Percentiles rank a stretch among this genome's conserved stretches.
Evolutionary conservation across 1,140 invertebrate species (phyloP).

Genomic region (Panagrolaimus sp.): DNA sequence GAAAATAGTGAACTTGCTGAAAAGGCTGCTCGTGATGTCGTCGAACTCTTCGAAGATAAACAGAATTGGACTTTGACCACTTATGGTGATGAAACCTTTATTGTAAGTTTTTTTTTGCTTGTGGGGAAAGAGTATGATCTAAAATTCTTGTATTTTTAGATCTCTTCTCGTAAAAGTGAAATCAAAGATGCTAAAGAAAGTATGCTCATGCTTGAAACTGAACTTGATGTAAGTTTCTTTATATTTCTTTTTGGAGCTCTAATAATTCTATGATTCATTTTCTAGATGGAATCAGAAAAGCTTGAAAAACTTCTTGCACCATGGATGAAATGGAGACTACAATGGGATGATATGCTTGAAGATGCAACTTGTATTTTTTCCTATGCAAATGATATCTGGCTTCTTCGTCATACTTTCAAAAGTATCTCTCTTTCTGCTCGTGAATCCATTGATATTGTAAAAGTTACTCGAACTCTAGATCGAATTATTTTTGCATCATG

Average conservation of each 20-base stretch:
- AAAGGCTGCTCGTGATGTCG: too few relatives aligned
- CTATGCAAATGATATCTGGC: not conserved
- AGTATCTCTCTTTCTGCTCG: constrained; percentile 14
- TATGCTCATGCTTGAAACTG: constrained; percentile 16
- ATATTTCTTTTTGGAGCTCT: not conserved
- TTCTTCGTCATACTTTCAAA: constrained; percentile 19
- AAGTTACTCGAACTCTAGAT: not conserved
- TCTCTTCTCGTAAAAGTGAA: constrained; percentile 14
- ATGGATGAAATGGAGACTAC: constrained; percentile 17
- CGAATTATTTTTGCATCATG: constrained; percentile 19
- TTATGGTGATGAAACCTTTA: not conserved
- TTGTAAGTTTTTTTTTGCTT: not conserved
- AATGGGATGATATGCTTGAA: constrained; percentile 22
- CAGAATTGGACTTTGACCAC: not conserved
- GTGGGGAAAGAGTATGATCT: too few relatives aligned
- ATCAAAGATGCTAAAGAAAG: constrained; percentile 16
- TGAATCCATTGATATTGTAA: constrained; percentile 18
- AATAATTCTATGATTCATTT: too few relatives aligned
- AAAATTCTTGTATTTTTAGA: not conserved
- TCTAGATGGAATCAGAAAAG: too few relatives aligned
- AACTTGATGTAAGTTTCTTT: not conserved
- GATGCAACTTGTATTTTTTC: not conserved
- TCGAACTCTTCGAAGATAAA: too few relatives aligned
- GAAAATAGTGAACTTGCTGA: too few relatives aligned
- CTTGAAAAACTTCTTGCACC: constrained; percentile 17